Percentiles rank a stretch among this genome's conserved stretches.
Conservation (phyloP, 2,888 invertebrate genomes). For the Hyppa rectilinea region DNA sequence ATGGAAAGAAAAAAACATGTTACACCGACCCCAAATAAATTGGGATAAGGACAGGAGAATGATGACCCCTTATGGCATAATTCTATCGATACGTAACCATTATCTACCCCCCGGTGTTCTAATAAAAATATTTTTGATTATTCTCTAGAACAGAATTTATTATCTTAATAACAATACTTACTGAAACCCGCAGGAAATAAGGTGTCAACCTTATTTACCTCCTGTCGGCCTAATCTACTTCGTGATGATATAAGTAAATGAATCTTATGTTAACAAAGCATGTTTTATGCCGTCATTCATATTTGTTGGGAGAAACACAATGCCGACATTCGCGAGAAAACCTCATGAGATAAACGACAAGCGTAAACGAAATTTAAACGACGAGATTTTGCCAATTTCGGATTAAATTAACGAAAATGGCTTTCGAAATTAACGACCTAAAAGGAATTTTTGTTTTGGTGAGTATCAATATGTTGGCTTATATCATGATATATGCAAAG, state of each 20-base stretch:
- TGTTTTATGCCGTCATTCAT: constrained; percentile 76
- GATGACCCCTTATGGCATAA: not conserved
- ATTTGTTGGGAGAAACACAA: constrained; percentile 74
- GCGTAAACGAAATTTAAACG: constrained; percentile 71
- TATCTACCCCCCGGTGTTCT: not conserved
- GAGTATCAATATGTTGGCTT: constrained; percentile 58
- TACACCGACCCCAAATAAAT: too few relatives aligned
- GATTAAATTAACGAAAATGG: constrained; percentile 73
- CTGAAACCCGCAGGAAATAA: constrained; percentile 81
- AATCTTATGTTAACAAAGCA: constrained; percentile 80
- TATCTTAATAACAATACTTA: constrained; percentile 55
- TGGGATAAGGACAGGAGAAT: too few relatives aligned
- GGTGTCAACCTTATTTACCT: constrained; percentile 84
- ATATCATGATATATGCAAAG: not conserved
- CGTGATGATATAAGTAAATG: constrained; percentile 79
- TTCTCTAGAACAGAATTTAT: constrained; percentile 13
- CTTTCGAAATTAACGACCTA: constrained; percentile 75
- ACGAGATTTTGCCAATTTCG: constrained; percentile 69
- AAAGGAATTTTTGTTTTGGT: constrained; percentile 77
- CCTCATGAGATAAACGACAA: constrained; percentile 80
- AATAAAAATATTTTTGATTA: constrained; percentile 6
- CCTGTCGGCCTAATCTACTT: constrained; percentile 83
- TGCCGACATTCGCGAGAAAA: constrained; percentile 78
- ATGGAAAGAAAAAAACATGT: too few relatives aligned
- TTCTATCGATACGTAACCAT: not conserved